A percentile compares a stretch with the other conserved stretches of the same genome.
phyloP scores from a whole-genome alignment of 2,797 vertebrate species.

The Hippopotamyrus pictus region DNA sequence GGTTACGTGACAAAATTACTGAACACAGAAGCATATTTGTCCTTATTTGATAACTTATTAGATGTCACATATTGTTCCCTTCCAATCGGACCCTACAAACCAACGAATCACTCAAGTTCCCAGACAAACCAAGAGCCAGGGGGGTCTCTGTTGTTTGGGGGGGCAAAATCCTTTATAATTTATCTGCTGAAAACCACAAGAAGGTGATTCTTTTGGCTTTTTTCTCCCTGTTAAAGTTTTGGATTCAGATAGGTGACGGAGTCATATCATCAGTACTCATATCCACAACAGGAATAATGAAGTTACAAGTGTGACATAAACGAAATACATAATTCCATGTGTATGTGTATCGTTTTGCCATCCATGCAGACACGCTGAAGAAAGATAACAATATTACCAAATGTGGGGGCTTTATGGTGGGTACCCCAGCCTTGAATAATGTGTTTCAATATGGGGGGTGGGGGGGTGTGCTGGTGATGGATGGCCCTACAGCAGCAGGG shows the following conservation, averaged over 20 bases:
- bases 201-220: not conserved
- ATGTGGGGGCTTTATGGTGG: conserved; percentile 45
- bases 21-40: not conserved
- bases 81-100: not conserved
- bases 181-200: not conserved
- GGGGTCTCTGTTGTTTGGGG: not conserved
- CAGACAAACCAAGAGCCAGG: not conserved
- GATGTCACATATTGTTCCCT: not conserved
- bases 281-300: not conserved
- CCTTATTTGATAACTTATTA: not conserved
- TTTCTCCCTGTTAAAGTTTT: not conserved
- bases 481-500: conserved; percentile 68
- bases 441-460: conserved; percentile 55
- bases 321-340: not conserved
- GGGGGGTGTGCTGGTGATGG: conserved; percentile 58
- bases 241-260: not conserved
- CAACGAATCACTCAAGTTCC: not conserved
- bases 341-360: not conserved
- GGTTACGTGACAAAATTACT: not conserved
- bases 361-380: conserved; percentile 23
- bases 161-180: not conserved
- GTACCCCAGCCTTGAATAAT: conserved; percentile 65
- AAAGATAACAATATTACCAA: conserved; percentile 49
- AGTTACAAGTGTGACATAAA: not conserved
- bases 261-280: not conserved